phyloP scores from a whole-genome alignment of 2,797 vertebrate genomes.

The Microtus obscurus region DNA sequence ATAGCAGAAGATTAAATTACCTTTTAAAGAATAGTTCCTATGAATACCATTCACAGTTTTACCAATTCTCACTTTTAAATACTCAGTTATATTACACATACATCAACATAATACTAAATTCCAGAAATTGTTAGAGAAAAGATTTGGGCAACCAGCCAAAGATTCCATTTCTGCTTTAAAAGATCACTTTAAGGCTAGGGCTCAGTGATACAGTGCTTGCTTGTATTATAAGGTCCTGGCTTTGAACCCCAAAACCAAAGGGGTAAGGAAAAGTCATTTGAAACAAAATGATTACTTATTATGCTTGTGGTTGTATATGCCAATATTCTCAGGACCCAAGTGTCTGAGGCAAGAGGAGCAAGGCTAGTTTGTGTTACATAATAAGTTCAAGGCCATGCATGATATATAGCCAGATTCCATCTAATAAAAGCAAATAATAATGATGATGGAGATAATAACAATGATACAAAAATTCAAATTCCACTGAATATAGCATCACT shows the following conservation, averaged over 20 bases:
- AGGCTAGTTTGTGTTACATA: not conserved
- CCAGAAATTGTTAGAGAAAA: slow-evolving; percentile 28
- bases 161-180: not conserved
- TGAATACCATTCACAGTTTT: slow-evolving; percentile 6
- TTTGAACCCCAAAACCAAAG: not conserved
- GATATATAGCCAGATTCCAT: no score
- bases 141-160: not conserved
- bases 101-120: slow-evolving; percentile 19
- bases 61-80: slow-evolving; percentile 47
- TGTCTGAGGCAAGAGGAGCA: not conserved
- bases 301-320: no score
- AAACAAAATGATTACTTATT: not conserved
- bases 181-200: not conserved
- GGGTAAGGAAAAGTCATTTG: not conserved
- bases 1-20: slow-evolving; percentile 44
- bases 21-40: slow-evolving; percentile 33
- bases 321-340: not conserved
- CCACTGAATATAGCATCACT: not conserved
- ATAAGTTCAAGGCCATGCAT: not conserved
- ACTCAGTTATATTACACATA: not conserved
- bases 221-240: no score
- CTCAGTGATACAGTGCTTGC: not conserved
- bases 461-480: not conserved
- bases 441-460: not conserved
- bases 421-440: not conserved